Base-by-base conservation (phyloP, 2,888 invertebrate genomes). In the Lochmaea capreae region DNA sequence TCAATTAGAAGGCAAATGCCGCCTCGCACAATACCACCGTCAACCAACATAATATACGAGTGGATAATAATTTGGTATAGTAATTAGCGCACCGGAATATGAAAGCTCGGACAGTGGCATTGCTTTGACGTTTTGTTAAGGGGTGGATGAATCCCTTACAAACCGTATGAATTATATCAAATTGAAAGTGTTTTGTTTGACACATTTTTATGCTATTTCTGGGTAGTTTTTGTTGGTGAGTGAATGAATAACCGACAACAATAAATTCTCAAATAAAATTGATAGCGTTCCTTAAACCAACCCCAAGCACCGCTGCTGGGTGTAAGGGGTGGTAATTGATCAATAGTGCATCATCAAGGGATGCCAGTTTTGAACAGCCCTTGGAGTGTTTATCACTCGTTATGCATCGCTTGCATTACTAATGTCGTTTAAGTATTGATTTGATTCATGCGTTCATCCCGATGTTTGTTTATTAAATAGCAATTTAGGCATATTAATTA, bases 271-370 rank as follows among this genome's bases (percentile, higher is more conserved):
- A 16, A n/a, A 54, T 54, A 54, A 16, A 54, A 54, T 54, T 54
- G 2, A 54, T 54, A 2, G 16, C 18, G 9, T 54, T 54, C 54
- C 54, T 18, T 54, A 54, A 63, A 42, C 46, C 16, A 39, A 14
- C 62, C 62, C 42, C 43, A 18, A 63, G 43, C 18, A 63, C 12
- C 62, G 62, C 62, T 63, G 39, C 62, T 63, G 54, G 65, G 42
- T 54, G 16, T 77, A 76, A n/a, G 81, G 82, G 83, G 80, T 81
- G 81, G 82, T 84, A 84, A 84, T 84, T 83, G 83, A 84, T 84
- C 84, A 84, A 84, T 84, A 84, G 82, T 80, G 83, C 82, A 83
- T 81, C 80, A 79, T 82, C 80, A 81, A 80, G 81, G 81, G 80
- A 79, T 77, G 79, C 76, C 81, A 80, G 81, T 78, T 77, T 73